Evolutionary conservation across 2,113 vertebrate genomes (phyloP), one percentile per base, ranked within the genome.

Genomic region (Periophthalmus modestus): DNA sequence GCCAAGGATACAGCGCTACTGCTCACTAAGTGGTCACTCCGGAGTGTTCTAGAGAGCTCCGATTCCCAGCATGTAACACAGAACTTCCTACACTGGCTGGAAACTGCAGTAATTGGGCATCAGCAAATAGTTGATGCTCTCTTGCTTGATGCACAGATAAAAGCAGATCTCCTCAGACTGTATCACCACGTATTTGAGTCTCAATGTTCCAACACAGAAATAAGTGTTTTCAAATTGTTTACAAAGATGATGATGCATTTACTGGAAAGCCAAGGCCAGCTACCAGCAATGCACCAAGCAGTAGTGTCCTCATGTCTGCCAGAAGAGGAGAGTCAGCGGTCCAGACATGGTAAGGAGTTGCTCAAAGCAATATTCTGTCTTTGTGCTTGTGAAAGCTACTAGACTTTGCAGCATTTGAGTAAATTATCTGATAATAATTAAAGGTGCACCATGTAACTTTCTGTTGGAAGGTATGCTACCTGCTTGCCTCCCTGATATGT

Each of bases 191-290:
- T 93, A 68, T 93, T 92, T 1, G 73, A 89, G 15, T 57, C 54
- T 54, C 70, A 52, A 23, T 4, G 69, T 65, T 39, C 52, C n/a
- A n/a, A 74, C 23, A 71, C 68, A 21, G 1, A 57, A 59, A 2
- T 39, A 1, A 91, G 93, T 13, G 85, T 90, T 0, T 24, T 90
- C 12, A 48, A 89, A 75, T 55, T 87, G 36, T 94, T 95, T 76
- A 95, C 92, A 7, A 68, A 54, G 0, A 43, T 96, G 65, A 95
- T 98, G 97, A 79, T 95, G 3, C 80, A 57, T 33, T 79, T 98
- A 1, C 21, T 95, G 63, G 93, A 92, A n/a, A 78, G 83, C 57
- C 92, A 73, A 69, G 89, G 89, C 36, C 33, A 66, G 0, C n/a
- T 55, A 0, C 43, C 33, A 36, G 48, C 73, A 23, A 54, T 84